Percentiles rank a stretch among this genome's conserved stretches.
Evolutionary conservation across 2,797 vertebrate species (phyloP).

Genomic region (Argyrosomus regius): DNA sequence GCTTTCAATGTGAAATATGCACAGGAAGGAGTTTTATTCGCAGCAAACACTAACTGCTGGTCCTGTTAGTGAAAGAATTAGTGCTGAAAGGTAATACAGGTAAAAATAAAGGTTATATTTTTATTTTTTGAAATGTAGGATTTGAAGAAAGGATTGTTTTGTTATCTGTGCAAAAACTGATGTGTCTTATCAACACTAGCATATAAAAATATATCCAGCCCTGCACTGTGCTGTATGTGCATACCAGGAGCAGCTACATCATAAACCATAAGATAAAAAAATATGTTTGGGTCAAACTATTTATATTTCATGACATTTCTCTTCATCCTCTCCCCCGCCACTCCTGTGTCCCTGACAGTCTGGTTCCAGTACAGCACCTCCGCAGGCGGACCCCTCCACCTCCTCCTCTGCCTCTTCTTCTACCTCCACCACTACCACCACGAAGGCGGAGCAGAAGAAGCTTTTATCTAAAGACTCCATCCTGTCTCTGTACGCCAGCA

Average conservation of each 20-base stretch:
- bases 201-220: background rate
- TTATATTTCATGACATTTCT: conserved; percentile 28
- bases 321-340: background rate
- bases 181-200: background rate
- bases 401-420: conserved; percentile 74
- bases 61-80: background rate
- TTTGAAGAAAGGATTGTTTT: too few species aligned
- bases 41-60: too few species aligned
- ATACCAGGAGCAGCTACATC: too few species aligned
- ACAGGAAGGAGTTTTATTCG: background rate
- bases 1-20: background rate
- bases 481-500: conserved; percentile 94
- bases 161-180: too few species aligned
- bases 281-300: background rate
- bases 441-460: conserved; percentile 96
- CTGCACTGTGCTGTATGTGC: background rate
- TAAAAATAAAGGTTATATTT: too few species aligned
- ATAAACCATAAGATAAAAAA: background rate
- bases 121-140: too few species aligned
- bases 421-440: conserved; percentile 73
- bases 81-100: background rate
- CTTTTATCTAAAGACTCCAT: conserved; percentile 98
- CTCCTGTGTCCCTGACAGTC: conserved; percentile 79
- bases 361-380: conserved; percentile 82
- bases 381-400: conserved; percentile 75